Conservation (phyloP, 2,113 vertebrate genomes). For the Nerophis lumbriciformis region DNA sequence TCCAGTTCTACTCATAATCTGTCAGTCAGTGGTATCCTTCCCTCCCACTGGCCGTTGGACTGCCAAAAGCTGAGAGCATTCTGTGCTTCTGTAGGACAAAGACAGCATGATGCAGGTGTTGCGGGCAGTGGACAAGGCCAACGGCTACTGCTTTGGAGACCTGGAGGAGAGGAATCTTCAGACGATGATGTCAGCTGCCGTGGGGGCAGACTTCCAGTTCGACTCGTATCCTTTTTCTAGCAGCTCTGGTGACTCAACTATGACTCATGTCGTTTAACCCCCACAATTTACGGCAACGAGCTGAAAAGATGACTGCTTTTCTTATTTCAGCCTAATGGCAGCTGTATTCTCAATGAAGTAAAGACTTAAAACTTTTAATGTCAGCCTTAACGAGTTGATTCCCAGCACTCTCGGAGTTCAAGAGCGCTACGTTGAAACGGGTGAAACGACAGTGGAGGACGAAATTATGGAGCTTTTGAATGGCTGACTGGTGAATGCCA, state of each 20-base stretch:
- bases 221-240: slow-evolving; percentile 84
- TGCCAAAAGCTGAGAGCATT: slow-evolving; percentile 1
- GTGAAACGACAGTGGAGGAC: slow-evolving; percentile 77
- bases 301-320: slow-evolving; percentile 10
- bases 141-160: slow-evolving; percentile 89
- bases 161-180: slow-evolving; percentile 84
- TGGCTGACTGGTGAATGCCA: slow-evolving; percentile 3
- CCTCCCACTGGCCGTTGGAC: too few relatives aligned
- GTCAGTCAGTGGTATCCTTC: not conserved
- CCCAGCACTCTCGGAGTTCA: slow-evolving; percentile 85
- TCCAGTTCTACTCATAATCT: not conserved
- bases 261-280: slow-evolving; percentile 44
- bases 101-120: slow-evolving; percentile 85
- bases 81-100: slow-evolving; percentile 77
- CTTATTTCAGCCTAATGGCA: not conserved
- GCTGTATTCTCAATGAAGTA: not conserved
- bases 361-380: not conserved
- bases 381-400: slow-evolving; percentile 70
- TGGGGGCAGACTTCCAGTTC: slow-evolving; percentile 95
- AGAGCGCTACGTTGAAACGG: slow-evolving; percentile 81
- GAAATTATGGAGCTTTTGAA: slow-evolving; percentile 80
- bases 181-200: slow-evolving; percentile 89
- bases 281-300: slow-evolving; percentile 11
- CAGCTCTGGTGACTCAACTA: slow-evolving; percentile 42
- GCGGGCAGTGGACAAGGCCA: slow-evolving; percentile 91